Evolutionary conservation across 2,113 vertebrate genomes (phyloP), one percentile per base, ranked within the genome.

Genomic region (Saguinus imperator): DNA sequence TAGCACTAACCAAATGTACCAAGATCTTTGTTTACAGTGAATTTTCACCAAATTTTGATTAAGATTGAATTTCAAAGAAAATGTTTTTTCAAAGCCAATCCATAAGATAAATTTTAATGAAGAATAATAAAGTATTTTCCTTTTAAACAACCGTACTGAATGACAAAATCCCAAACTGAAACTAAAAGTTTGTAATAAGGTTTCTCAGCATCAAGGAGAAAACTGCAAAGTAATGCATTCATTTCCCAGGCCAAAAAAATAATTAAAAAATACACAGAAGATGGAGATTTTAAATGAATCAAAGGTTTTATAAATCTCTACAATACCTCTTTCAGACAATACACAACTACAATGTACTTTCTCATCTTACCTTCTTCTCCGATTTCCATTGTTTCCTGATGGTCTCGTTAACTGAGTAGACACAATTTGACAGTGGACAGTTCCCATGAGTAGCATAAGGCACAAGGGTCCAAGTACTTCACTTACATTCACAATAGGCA

Each of bases 371-470:
- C 99, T 99, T 97, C 99, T 98, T 57, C 99, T 98, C 97, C 99
- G 98, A 61, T 98, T 97, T 18, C 99, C 99, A 37, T 99, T 99
- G 97, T 48, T 97, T 37, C 98, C 98, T 0, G 98, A 97, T 20
- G 98, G 98, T 61, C 98, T 98, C 97, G 98, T 98, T 96, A 99
- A 98, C 98, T 99, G 99, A 0, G 99, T 99, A 35, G 99, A 99
- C 97, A 99, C 99, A 32, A 99, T 99, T 91, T 99, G 99, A 97
- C 99, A 99, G 98, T 99, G 99, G 87, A 99, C 99, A 0, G 99
- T 99, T 8, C 99, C 99, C 99, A 99, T 98, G 93, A 99, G 99
- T 79, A 99, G 98, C 99, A 99, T 99, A 83, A 99, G 99, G 98
- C 99, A 99, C 99, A 99, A 97, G 8, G 99, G 99, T 83, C 99